Conservation (phyloP, 2,113 vertebrate species). For the mouse (Mus musculus) region DNA sequence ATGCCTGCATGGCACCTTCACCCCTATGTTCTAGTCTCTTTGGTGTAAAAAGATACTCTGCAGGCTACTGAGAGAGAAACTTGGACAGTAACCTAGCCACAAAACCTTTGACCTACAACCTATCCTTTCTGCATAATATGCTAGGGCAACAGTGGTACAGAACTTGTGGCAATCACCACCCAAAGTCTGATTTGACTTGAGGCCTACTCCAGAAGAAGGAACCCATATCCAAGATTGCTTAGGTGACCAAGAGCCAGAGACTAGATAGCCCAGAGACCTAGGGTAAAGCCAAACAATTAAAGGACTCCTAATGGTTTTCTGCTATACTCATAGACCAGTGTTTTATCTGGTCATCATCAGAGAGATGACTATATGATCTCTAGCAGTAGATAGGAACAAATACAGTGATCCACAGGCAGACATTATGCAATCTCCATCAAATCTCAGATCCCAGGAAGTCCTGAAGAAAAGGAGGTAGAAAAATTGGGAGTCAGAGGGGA, state of each 20-base stretch:
- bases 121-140: neutral
- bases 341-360: neutral
- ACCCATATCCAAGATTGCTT: neutral
- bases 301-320: neutral
- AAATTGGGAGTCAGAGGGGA: neutral
- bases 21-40: neutral
- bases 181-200: neutral
- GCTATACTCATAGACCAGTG: neutral
- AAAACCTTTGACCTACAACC: neutral
- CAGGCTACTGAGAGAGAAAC: neutral
- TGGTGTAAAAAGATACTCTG: neutral
- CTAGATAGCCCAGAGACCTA: neutral
- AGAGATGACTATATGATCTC: neutral
- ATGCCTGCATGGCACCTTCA: neutral
- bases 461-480: neutral
- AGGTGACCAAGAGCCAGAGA: neutral
- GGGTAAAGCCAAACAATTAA: neutral
- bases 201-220: neutral
- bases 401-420: neutral
- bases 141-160: neutral
- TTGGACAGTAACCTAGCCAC: neutral
- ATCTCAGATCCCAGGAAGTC: neutral
- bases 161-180: neutral
- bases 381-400: neutral
- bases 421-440: neutral